Base-by-base conservation (phyloP, 2,888 invertebrate species). In the Auanema sp. region DNA sequence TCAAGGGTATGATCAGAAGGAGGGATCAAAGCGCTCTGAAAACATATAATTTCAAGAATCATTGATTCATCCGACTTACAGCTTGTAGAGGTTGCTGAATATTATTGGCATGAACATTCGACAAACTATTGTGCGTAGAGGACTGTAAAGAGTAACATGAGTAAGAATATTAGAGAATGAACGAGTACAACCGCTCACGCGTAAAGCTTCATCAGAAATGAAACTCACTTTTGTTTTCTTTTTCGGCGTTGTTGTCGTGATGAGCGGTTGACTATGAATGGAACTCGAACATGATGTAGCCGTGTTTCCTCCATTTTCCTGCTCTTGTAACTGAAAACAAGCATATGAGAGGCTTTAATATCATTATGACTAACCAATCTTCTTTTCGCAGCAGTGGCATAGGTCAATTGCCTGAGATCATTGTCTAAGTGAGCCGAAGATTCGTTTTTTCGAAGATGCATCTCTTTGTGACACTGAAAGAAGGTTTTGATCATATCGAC, bases 371-470 rank as follows among this genome's bases (percentile, higher is more conserved):
- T 41, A 11, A 79, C 79, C 73, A 77, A 58, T 60, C 67, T 73
- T 54, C 77, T 68, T 63, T 81, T 81, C 11, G 81, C 81, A 8
- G 81, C 81, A 18, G 81, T 81, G 4, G 81, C 81, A 64, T 81
- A 81, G 4, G 81, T 81, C 18, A 81, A 64, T 54, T 79, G 75
- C 16, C 78, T 69, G 14, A 80, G 71, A 64, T 81, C 80, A 51
- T 72, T 69, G 63, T 80, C 79, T 18, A 76, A 52, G 33, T 72
- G 69, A 3, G 69, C 64, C 12, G 71, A 72, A 1, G 76, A 74
- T 64, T 83, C 83, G 63, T 83, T 83, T 64, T 83, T 83, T 23
- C 83, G 71, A 54, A 76, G 68, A 66, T 83, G 83, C 83, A 83
- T 83, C 59, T 83, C 83, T 65, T 80, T 70, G 49, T 74, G 73